Conservation (phyloP, 1,140 invertebrate species). For the Drosophila nigrodunni region DNA sequence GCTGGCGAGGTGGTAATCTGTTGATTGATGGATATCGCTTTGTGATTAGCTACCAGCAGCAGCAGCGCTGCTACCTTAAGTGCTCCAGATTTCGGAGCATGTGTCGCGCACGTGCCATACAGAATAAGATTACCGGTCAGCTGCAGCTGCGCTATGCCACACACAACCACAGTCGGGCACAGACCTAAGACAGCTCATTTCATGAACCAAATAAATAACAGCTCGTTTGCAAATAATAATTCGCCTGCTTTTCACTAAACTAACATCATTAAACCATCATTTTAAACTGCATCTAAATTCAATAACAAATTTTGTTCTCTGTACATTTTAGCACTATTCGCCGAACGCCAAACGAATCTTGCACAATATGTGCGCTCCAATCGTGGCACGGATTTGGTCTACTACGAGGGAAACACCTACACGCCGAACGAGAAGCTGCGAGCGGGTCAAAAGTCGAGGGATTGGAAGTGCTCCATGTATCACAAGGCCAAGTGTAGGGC, state of each 20-base stretch:
- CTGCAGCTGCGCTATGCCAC: conserved; percentile 53
- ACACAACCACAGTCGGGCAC: conserved; percentile 64
- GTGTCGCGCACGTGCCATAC: conserved; percentile 73
- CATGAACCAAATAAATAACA: conserved; percentile 55
- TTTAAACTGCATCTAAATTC: neutral
- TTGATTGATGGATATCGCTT: conserved; percentile 71
- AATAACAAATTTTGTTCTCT: neutral
- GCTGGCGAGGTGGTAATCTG: conserved; percentile 7
- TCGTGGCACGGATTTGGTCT: conserved; percentile 78
- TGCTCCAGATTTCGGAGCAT: conserved; percentile 72
- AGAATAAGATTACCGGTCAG: conserved; percentile 61
- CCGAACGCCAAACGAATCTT: conserved; percentile 28
- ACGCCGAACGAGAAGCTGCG: conserved; percentile 81
- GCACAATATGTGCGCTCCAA: conserved; percentile 73
- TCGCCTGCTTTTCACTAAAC: conserved; percentile 63
- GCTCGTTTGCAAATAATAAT: conserved; percentile 31
- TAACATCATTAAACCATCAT: conserved; percentile 14
- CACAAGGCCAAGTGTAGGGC: conserved; percentile 81
- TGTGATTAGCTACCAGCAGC: conserved; percentile 71
- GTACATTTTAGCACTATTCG: conserved; percentile 19
- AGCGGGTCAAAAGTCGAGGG: conserved; percentile 66
- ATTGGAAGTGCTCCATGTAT: conserved; percentile 84
- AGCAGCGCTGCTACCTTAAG: conserved; percentile 73
- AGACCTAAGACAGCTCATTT: conserved; percentile 6
- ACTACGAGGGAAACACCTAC: conserved; percentile 76